Evolutionary conservation across 2,113 vertebrate genomes (phyloP).

Genomic region (Lepisosteus oculatus): DNA sequence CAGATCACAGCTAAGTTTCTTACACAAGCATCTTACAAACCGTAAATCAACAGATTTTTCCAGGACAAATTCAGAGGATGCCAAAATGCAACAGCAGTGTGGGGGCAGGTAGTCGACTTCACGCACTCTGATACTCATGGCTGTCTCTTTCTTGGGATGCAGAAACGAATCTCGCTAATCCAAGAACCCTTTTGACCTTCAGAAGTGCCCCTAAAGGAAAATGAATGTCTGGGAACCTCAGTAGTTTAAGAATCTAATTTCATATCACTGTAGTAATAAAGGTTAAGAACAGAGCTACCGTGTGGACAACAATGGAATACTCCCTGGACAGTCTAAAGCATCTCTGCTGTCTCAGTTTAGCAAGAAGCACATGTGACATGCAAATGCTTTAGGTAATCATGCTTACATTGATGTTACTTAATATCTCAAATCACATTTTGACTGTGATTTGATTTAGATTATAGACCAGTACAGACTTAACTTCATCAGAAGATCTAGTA

Average conservation of each 20-base stretch:
- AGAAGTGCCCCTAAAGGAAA: conserved; percentile 34
- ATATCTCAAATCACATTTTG: no score
- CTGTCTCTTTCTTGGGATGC: no score
- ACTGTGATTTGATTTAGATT: no score
- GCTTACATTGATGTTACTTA: neutral
- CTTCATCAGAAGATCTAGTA: no score
- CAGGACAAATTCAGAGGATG: no score
- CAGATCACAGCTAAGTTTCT: no score
- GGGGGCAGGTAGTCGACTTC: no score
- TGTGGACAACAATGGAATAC: conserved; percentile 21
- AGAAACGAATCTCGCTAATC: conserved; percentile 26
- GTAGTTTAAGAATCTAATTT: conserved; percentile 38
- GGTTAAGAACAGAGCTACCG: conserved; percentile 17
- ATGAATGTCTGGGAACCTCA: conserved; percentile 41
- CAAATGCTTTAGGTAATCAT: conserved; percentile 18
- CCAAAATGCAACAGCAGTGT: no score
- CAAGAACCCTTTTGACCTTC: conserved; percentile 46
- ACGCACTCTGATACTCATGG: no score
- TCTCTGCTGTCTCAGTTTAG: conserved; percentile 14
- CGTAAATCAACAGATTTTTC: no score
- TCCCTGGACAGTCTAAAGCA: conserved; percentile 23
- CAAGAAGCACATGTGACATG: conserved; percentile 1
- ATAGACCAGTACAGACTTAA: no score
- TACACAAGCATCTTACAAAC: no score
- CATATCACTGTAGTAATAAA: conserved; percentile 30